These are phyloP conservation scores for Montifringilla adamsi DNA, from an alignment of 2,113 vertebrate genomes.

Conservation along the genomic window DNA sequence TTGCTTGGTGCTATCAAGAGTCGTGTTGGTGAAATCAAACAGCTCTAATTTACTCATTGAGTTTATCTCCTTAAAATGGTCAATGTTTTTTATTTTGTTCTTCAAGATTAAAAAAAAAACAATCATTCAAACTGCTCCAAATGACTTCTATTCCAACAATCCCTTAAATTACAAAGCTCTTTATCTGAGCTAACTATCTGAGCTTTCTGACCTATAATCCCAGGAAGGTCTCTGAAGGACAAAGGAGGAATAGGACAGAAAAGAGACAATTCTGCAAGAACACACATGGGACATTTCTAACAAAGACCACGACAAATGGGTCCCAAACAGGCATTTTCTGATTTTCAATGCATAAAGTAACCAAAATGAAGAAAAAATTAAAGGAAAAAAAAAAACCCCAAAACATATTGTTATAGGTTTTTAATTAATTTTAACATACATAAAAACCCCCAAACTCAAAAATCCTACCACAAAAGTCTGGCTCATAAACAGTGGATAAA, in stretches of 20 bases:
- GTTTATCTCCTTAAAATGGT: neutral
- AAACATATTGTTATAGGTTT: neutral
- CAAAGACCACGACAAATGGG: rapidly evolving
- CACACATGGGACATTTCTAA: neutral
- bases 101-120: neutral
- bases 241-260: neutral
- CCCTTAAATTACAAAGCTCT: neutral
- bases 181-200: constrained; percentile 17
- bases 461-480: rapidly evolving
- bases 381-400: neutral
- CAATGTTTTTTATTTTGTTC: neutral
- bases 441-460: neutral
- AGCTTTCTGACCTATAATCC: neutral
- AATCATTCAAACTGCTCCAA: neutral
- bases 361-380: rapidly evolving
- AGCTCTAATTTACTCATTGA: neutral
- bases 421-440: neutral
- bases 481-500: neutral
- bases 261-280: neutral
- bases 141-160: neutral
- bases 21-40: neutral
- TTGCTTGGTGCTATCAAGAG: neutral
- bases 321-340: neutral
- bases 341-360: neutral
- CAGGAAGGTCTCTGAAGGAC: constrained; percentile 28